A percentile compares a stretch with the other conserved stretches of the same genome.
These are phyloP conservation scores for Dysmachus trigonus DNA, from an alignment of 2,888 invertebrate species.

Conservation along the genomic window DNA sequence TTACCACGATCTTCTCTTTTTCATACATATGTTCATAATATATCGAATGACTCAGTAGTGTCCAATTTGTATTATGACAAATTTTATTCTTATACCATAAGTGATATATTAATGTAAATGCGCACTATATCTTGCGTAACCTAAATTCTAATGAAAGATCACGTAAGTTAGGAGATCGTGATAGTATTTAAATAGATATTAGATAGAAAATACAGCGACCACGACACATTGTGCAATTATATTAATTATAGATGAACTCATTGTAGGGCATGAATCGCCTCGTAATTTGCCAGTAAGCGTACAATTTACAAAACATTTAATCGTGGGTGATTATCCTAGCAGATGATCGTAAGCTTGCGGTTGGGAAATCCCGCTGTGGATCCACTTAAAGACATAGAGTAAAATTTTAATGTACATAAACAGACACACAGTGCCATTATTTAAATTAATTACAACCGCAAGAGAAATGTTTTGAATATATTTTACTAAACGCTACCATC, in stretches of 20 bases:
- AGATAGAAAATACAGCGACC: not conserved
- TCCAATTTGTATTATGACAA: not conserved
- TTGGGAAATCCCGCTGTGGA: not conserved
- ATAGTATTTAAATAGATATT: not conserved
- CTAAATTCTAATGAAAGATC: not conserved
- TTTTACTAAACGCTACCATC: not conserved
- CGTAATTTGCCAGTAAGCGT: not conserved
- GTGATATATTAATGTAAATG: not conserved
- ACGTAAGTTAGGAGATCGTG: not conserved
- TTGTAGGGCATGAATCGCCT: not conserved
- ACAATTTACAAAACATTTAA: not conserved
- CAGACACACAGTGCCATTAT: not conserved
- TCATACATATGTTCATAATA: not conserved
- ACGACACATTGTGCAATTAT: not conserved
- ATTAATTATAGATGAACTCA: not conserved
- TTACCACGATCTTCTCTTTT: no score
- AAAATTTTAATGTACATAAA: not conserved
- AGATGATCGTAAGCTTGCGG: not conserved
- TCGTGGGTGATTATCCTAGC: not conserved
- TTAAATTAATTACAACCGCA: not conserved
- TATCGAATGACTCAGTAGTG: not conserved
- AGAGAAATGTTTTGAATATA: not conserved
- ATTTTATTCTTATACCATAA: not conserved
- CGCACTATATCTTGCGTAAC: not conserved
- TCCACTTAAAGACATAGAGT: not conserved